A percentile compares a stretch with the other conserved stretches of the same genome.
phyloP scores from a whole-genome alignment of 2,113 vertebrate genomes.

The Speoplatyrhinus poulsoni region DNA sequence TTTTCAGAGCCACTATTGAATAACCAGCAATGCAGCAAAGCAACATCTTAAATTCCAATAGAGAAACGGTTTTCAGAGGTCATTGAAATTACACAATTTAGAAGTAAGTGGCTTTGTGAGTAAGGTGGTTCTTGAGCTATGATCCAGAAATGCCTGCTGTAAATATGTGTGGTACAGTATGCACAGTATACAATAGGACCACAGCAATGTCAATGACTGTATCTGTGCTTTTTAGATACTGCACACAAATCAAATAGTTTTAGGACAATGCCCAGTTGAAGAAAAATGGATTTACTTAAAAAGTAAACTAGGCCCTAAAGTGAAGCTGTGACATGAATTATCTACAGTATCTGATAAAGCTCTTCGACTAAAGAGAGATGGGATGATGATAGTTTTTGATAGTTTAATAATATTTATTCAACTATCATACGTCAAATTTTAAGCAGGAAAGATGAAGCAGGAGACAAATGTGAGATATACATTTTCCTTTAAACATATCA shows the following conservation, averaged over 20 bases:
- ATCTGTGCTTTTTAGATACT: slow-evolving; percentile 32
- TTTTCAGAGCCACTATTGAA: too few relatives aligned
- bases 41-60: too few relatives aligned
- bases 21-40: too few relatives aligned
- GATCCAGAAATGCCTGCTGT: slow-evolving; percentile 17
- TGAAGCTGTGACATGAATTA: slow-evolving; percentile 5
- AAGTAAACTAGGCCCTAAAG: slow-evolving; percentile 9
- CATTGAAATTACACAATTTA: too few relatives aligned
- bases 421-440: too few relatives aligned
- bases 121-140: slow-evolving; percentile 36
- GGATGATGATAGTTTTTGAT: too few relatives aligned
- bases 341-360: background rate
- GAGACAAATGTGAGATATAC: too few relatives aligned
- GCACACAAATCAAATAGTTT: slow-evolving; percentile 27
- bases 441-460: too few relatives aligned
- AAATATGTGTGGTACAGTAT: slow-evolving; percentile 26
- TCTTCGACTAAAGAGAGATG: too few relatives aligned
- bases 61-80: too few relatives aligned
- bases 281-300: slow-evolving; percentile 9
- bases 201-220: slow-evolving; percentile 44
- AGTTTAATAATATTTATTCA: too few relatives aligned
- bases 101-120: slow-evolving; percentile 19
- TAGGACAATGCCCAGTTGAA: slow-evolving; percentile 1
- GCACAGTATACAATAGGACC: slow-evolving; percentile 38
- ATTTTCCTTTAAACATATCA: too few relatives aligned